phyloP scores from a whole-genome alignment of 2,797 vertebrate species.

The Hypotaenidia philippensis region DNA sequence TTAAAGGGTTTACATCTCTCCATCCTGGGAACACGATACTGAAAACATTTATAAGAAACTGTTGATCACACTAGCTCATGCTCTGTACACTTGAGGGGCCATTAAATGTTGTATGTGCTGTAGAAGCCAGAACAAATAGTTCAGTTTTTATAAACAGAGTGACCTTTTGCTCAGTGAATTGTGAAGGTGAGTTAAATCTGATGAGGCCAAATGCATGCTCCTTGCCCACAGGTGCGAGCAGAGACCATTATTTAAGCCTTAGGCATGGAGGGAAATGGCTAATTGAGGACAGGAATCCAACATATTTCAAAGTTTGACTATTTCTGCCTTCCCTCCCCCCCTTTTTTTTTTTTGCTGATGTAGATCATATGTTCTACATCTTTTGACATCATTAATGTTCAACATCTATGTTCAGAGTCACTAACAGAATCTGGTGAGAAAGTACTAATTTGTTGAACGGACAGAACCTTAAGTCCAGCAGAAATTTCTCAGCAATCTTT shows the following conservation, averaged over 20 bases:
- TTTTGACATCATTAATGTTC: neutral
- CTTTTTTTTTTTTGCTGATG: neutral
- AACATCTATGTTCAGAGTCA: neutral
- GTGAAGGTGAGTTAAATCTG: neutral
- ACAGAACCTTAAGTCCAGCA: neutral
- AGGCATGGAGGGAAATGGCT: neutral
- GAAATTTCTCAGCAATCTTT: neutral
- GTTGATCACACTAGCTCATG: neutral
- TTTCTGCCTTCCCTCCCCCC: rapidly evolving
- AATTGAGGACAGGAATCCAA: neutral
- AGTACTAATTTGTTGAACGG: neutral
- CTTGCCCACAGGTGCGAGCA: neutral
- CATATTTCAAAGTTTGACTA: neutral
- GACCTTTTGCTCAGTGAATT: neutral
- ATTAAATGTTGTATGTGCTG: neutral
- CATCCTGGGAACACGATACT: neutral
- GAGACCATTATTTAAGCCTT: neutral
- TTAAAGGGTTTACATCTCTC: neutral
- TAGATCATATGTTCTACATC: neutral
- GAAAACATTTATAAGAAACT: neutral
- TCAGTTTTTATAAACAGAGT: neutral
- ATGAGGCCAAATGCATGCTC: neutral
- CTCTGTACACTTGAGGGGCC: neutral
- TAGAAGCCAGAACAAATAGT: neutral
- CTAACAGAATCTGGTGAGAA: neutral